Evolutionary conservation across 1,140 invertebrate genomes (phyloP).

Genomic region (Drosophila kurseongensis): DNA sequence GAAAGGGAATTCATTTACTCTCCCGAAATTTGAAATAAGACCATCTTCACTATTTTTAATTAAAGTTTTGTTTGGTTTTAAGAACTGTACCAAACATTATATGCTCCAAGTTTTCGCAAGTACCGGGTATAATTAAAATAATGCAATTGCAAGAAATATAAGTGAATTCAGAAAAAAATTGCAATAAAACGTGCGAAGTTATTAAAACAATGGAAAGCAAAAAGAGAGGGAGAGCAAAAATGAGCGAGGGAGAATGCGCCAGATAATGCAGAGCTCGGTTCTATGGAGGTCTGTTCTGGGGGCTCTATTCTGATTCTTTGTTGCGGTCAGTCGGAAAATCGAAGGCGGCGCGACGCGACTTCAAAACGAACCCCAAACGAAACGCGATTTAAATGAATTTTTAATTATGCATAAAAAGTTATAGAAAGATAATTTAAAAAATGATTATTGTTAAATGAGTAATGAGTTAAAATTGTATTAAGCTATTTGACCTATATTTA

Average conservation of each 20-base stretch:
- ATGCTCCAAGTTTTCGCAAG: no score
- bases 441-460: background rate
- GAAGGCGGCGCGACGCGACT: constrained; percentile 28
- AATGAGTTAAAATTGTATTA: background rate
- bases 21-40: no score
- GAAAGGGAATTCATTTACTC: no score
- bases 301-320: constrained; percentile 35
- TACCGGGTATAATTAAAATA: constrained; percentile 23
- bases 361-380: constrained; percentile 14
- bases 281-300: constrained; percentile 21
- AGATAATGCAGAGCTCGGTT: constrained; percentile 34
- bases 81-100: background rate
- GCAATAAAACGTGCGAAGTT: constrained; percentile 42
- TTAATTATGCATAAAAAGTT: background rate
- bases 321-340: constrained; percentile 46
- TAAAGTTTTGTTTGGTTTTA: no score
- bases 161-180: constrained; percentile 28
- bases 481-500: background rate
- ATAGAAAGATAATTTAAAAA: background rate
- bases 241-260: constrained; percentile 27
- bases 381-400: background rate
- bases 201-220: constrained; percentile 29
- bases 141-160: constrained; percentile 35
- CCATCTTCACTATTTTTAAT: no score
- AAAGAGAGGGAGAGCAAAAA: constrained; percentile 19